These are phyloP conservation scores for Agonum fuliginosum DNA, from an alignment of 2,888 invertebrate genomes.

Conservation along the genomic window DNA sequence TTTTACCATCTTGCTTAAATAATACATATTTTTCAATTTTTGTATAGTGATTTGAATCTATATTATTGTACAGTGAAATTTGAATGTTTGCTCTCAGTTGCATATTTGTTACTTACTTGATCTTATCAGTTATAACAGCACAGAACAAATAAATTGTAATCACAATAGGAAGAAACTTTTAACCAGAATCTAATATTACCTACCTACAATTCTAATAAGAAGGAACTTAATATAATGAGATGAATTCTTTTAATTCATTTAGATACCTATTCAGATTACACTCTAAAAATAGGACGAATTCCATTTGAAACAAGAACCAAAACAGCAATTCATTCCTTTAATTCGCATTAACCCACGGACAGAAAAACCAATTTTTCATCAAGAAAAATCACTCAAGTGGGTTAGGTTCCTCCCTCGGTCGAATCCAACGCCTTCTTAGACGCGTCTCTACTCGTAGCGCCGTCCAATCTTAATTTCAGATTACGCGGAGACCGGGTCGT, in stretches of 20 bases:
- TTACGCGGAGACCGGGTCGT: slow-evolving; percentile 32
- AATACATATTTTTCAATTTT: too few species aligned
- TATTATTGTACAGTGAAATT: too few species aligned
- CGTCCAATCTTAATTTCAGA: slow-evolving; percentile 57
- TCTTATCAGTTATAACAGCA: too few species aligned
- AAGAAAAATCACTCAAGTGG: slow-evolving; percentile 17
- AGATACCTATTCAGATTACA: slow-evolving; percentile 2
- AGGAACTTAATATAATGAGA: too few species aligned
- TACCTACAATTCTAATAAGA: too few species aligned
- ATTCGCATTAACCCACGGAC: background rate
- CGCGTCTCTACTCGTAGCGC: background rate
- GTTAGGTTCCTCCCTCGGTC: slow-evolving; percentile 1
- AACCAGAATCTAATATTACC: too few species aligned
- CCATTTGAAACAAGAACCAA: background rate
- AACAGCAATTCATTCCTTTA: slow-evolving; percentile 13
- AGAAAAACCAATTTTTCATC: slow-evolving; percentile 42
- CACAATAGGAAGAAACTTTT: too few species aligned
- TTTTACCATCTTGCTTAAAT: too few species aligned
- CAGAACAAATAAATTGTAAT: too few species aligned
- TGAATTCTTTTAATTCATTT: background rate
- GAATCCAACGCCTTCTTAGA: background rate
- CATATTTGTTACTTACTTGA: too few species aligned
- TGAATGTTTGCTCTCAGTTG: too few species aligned
- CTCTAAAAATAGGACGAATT: background rate
- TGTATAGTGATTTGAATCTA: too few species aligned